phyloP scores from a whole-genome alignment of 1,140 invertebrate genomes.

The Oppia nitens region DNA sequence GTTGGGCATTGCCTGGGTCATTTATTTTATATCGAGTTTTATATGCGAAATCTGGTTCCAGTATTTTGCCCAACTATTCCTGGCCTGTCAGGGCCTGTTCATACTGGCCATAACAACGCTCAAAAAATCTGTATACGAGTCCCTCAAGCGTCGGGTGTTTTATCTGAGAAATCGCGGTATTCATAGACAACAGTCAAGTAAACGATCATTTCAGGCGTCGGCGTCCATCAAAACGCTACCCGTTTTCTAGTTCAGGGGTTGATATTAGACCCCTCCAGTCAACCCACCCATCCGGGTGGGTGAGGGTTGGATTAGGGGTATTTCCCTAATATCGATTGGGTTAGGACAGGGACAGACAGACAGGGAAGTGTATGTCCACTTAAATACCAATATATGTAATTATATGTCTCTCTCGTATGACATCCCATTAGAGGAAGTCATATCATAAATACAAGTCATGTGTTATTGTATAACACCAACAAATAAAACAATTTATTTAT shows the following conservation, averaged over 20 bases:
- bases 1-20: slow-evolving; percentile 35
- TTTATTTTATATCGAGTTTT: slow-evolving; percentile 28
- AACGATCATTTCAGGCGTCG: not conserved
- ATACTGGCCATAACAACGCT: not conserved
- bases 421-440: no score
- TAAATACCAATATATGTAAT: no score
- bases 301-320: no score
- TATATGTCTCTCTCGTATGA: no score
- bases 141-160: not conserved
- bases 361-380: no score
- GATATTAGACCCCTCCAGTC: not conserved
- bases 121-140: not conserved
- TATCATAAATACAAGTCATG: no score
- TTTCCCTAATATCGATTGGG: no score
- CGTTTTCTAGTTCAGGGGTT: not conserved
- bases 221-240: not conserved
- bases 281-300: no score
- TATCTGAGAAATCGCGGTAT: not conserved
- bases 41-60: not conserved
- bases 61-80: not conserved
- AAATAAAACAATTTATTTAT: no score
- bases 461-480: no score
- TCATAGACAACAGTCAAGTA: not conserved
- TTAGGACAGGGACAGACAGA: no score
- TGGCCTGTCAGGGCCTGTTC: not conserved